Evolutionary conservation across 2,797 vertebrate genomes (phyloP).

Genomic region (Bradypus variegatus): DNA sequence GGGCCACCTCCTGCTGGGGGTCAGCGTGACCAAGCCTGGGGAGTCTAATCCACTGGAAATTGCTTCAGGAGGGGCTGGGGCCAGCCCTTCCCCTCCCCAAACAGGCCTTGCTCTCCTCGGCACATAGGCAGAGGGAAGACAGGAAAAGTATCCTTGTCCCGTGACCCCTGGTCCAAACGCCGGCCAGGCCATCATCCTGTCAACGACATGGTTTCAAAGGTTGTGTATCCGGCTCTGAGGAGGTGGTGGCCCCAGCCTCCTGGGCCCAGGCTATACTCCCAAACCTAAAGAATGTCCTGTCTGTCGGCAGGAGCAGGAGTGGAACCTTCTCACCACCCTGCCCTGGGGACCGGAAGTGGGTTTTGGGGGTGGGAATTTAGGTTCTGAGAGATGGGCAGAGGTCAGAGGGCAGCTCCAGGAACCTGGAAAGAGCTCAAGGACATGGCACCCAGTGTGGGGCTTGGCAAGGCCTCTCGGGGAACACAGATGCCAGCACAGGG

Average conservation of each 20-base stretch:
- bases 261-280: not conserved
- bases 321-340: not conserved
- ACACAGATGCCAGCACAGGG: not conserved
- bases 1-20: too few relatives aligned
- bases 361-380: slow-evolving; percentile 44
- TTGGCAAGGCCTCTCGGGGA: not conserved
- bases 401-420: not conserved
- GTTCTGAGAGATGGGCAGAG: slow-evolving; percentile 33
- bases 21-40: not conserved
- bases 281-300: not conserved
- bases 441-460: not conserved
- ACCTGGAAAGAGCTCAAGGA: not conserved
- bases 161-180: not conserved
- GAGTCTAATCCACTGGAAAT: not conserved
- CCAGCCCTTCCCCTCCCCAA: not conserved
- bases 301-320: not conserved
- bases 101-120: not conserved
- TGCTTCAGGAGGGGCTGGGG: not conserved
- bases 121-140: not conserved
- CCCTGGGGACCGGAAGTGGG: slow-evolving; percentile 36
- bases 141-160: not conserved
- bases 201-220: not conserved
- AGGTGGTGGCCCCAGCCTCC: not conserved
- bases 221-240: not conserved
- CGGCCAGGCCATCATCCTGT: not conserved